These are phyloP conservation scores for Cloeon dipterum DNA, from an alignment of 2,888 invertebrate genomes.

Conservation along the genomic window DNA sequence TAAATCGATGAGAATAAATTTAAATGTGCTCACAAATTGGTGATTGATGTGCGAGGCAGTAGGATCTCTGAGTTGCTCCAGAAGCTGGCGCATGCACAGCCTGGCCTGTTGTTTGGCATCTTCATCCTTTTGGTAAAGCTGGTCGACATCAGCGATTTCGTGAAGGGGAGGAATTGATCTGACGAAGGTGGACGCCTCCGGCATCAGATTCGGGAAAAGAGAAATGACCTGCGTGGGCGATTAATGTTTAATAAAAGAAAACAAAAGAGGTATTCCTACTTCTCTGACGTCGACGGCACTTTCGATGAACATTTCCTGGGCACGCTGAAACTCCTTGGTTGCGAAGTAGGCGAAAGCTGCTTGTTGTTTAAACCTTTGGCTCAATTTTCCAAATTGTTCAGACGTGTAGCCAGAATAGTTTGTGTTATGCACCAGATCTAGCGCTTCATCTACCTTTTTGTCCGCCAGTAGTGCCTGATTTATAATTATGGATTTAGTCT, in stretches of 20 bases:
- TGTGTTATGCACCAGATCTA: conserved; percentile 21
- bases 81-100: conserved; percentile 15
- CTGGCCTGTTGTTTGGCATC: conserved; percentile 14
- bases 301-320: conserved; percentile 17
- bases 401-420: conserved; percentile 16
- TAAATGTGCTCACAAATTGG: conserved; percentile 4
- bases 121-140: conserved; percentile 16
- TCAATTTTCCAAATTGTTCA: conserved; percentile 18
- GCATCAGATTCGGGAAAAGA: conserved; percentile 20
- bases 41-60: background rate
- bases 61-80: conserved; percentile 5
- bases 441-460: conserved; percentile 20
- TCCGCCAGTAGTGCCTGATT: conserved; percentile 8
- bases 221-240: conserved; percentile 18
- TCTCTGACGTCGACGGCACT: conserved; percentile 21
- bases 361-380: conserved; percentile 16
- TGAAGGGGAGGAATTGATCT: conserved; percentile 21
- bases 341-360: conserved; percentile 24
- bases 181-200: conserved; percentile 17
- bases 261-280: too few species aligned
- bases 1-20: too few species aligned
- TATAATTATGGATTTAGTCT: too few species aligned
- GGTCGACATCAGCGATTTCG: conserved; percentile 20
- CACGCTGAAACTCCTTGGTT: conserved; percentile 20
- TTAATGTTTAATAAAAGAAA: too few species aligned